A percentile compares a stretch with the other conserved stretches of the same genome.
phyloP scores from a whole-genome alignment of 2,113 vertebrate genomes.

The western clawed frog (Xenopus tropicalis) region DNA sequence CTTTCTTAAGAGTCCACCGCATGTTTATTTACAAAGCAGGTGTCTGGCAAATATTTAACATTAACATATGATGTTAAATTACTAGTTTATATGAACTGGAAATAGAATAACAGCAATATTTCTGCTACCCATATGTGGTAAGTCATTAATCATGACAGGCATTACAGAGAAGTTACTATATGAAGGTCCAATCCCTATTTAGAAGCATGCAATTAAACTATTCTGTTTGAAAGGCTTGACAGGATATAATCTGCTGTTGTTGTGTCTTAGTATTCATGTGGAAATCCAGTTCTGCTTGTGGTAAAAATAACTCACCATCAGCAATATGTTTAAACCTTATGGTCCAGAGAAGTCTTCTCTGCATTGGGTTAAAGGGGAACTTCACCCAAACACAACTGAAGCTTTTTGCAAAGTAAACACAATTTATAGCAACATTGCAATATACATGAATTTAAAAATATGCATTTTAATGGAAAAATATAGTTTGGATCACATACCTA shows the following conservation, averaged over 20 bases:
- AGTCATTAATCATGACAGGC: not conserved
- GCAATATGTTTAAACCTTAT: not conserved
- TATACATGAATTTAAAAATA: no score
- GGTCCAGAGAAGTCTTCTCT: no score
- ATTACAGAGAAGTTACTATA: not conserved
- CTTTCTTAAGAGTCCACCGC: no score
- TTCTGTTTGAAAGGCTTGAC: slow-evolving; percentile 1
- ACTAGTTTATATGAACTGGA: not conserved
- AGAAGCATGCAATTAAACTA: slow-evolving; percentile 19
- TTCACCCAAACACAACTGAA: no score
- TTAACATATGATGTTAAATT: not conserved
- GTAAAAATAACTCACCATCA: not conserved
- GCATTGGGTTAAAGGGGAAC: no score
- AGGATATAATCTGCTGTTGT: slow-evolving; percentile 6
- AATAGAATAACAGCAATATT: not conserved
- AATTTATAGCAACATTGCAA: no score
- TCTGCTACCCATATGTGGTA: not conserved
- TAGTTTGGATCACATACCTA: no score
- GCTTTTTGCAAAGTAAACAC: no score
- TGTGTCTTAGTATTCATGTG: slow-evolving; percentile 5
- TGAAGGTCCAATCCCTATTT: slow-evolving; percentile 6
- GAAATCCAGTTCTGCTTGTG: slow-evolving; percentile 11
- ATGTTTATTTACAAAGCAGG: no score
- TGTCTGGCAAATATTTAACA: not conserved
- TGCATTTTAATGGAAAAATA: no score